Percentiles rank a stretch among this genome's conserved stretches.
Conservation (phyloP, 2,888 invertebrate genomes). For the Cryptophagus acutangulus region DNA sequence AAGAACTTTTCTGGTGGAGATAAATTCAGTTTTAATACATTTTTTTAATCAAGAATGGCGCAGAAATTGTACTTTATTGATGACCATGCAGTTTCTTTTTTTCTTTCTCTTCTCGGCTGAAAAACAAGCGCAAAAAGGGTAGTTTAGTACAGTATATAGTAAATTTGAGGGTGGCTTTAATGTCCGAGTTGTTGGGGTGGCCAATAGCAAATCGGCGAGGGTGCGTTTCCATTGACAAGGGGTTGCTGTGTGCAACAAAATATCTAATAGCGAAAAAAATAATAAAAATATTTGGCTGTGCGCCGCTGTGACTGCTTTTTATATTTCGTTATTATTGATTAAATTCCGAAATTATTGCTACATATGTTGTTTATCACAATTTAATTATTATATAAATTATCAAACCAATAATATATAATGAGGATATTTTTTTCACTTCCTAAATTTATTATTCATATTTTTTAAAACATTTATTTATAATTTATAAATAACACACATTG, state of each 20-base stretch:
- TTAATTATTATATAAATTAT: too few relatives aligned
- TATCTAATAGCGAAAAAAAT: too few relatives aligned
- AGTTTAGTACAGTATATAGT: too few relatives aligned
- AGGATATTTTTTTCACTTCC: too few relatives aligned
- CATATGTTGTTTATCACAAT: too few relatives aligned
- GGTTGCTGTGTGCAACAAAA: constrained; percentile 25
- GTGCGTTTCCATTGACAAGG: constrained; percentile 34
- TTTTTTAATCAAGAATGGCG: constrained; percentile 3
- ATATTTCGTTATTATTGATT: too few relatives aligned
- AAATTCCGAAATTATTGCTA: too few relatives aligned
- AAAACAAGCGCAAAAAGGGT: constrained; percentile 32
- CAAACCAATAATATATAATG: too few relatives aligned
- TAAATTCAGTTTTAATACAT: neutral
- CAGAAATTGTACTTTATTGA: constrained; percentile 17
- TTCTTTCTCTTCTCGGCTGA: neutral
- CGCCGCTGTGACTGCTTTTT: too few relatives aligned
- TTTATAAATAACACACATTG: too few relatives aligned
- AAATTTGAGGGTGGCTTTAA: constrained; percentile 39
- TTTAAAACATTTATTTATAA: too few relatives aligned
- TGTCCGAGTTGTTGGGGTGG: constrained; percentile 35
- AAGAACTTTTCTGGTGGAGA: constrained; percentile 3
- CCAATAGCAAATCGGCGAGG: constrained; percentile 37
- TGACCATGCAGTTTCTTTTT: neutral
- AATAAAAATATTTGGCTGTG: constrained; percentile 4
- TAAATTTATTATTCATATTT: too few relatives aligned